A percentile compares a stretch with the other conserved stretches of the same genome.
Evolutionary conservation across 2,113 vertebrate species (phyloP).

Genomic region (Bufo bufo): DNA sequence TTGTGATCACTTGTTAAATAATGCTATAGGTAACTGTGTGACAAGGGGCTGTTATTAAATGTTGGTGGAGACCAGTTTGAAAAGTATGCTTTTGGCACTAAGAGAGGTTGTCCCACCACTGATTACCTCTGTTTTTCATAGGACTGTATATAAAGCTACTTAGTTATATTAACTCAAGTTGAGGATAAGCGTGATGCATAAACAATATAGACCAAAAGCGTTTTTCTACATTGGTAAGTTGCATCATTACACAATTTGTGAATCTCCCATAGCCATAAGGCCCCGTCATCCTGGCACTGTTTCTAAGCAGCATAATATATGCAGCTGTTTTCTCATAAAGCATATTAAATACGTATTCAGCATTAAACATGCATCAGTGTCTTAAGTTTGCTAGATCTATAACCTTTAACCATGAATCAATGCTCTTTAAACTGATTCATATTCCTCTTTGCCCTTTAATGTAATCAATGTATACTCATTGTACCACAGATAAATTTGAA

Average conservation of each 20-base stretch:
- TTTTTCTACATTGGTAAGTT: neutral
- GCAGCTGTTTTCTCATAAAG: neutral
- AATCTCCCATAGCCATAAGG: neutral
- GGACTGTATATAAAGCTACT: no score
- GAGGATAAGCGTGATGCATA: no score
- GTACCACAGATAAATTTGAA: slow-evolving; percentile 55
- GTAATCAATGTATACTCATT: slow-evolving; percentile 41
- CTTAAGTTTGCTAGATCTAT: neutral
- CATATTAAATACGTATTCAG: neutral
- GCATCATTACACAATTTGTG: neutral
- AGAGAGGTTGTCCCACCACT: no score
- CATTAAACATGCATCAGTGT: neutral
- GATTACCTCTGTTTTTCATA: no score
- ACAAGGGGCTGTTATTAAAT: no score
- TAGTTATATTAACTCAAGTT: no score
- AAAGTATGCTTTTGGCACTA: no score
- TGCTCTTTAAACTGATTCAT: slow-evolving; percentile 16
- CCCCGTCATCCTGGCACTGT: neutral
- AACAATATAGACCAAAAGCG: neutral
- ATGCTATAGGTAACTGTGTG: no score
- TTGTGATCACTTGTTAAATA: no score
- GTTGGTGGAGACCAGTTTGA: no score
- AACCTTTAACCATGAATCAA: slow-evolving; percentile 1
- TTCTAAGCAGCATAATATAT: neutral
- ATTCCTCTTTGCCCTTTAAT: neutral